Percentiles rank a stretch among this genome's conserved stretches.
phyloP scores from a whole-genome alignment of 2,888 invertebrate species.

The Danaus chrysippus region DNA sequence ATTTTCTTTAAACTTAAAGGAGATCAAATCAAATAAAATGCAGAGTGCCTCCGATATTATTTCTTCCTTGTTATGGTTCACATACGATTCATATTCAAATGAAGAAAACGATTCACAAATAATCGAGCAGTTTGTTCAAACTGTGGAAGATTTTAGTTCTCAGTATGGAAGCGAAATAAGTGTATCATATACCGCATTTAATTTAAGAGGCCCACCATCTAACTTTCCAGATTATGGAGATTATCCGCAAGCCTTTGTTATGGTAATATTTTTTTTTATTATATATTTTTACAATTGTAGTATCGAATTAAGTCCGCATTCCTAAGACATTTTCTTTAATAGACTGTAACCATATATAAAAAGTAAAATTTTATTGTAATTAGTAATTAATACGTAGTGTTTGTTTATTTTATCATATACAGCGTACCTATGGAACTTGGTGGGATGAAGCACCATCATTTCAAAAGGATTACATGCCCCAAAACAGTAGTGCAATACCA shows the following conservation, averaged over 20 bases:
- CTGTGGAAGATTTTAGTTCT: constrained; percentile 90
- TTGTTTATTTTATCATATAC: constrained; percentile 24
- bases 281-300: not conserved
- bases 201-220: constrained; percentile 89
- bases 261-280: constrained; percentile 78
- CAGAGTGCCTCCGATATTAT: constrained; percentile 69
- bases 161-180: constrained; percentile 94
- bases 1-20: not conserved
- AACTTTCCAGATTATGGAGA: constrained; percentile 95
- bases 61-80: constrained; percentile 66
- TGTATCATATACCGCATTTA: constrained; percentile 92
- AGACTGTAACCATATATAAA: constrained; percentile 14
- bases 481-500: constrained; percentile 81
- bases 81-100: constrained; percentile 51
- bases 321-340: not conserved
- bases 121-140: constrained; percentile 88
- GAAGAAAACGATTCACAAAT: constrained; percentile 61
- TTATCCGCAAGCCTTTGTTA: constrained; percentile 92
- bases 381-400: constrained; percentile 23
- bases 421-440: constrained; percentile 93
- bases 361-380: constrained; percentile 14
- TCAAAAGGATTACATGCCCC: constrained; percentile 84
- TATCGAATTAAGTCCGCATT: too few species aligned
- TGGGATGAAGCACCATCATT: constrained; percentile 89
- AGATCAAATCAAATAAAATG: constrained; percentile 42